Conservation (phyloP, 2,113 vertebrate genomes). For the Beaufortia kweichowensis region DNA sequence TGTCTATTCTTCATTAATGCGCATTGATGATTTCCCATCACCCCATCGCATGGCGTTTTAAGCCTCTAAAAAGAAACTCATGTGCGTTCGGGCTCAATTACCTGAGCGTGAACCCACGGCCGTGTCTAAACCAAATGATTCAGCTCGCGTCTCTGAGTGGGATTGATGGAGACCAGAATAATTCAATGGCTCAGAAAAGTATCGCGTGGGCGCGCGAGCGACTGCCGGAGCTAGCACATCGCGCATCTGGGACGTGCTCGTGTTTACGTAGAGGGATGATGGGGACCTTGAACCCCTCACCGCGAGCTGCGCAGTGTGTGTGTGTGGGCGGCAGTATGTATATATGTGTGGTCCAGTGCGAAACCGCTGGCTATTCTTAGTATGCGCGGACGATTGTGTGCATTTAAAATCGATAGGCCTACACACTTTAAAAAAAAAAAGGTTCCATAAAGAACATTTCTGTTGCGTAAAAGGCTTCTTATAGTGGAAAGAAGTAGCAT, state of each 20-base stretch:
- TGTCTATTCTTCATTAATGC: background rate
- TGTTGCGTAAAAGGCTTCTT: too few relatives aligned
- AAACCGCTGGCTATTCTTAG: slow-evolving; percentile 47
- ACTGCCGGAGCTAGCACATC: slow-evolving; percentile 67
- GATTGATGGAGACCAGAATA: slow-evolving; percentile 64
- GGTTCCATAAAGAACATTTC: too few relatives aligned
- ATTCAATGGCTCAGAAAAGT: slow-evolving; percentile 59
- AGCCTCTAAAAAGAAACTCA: background rate
- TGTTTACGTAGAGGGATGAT: slow-evolving; percentile 65
- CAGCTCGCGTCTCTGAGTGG: slow-evolving; percentile 68
- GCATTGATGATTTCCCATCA: background rate
- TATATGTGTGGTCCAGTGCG: slow-evolving; percentile 6
- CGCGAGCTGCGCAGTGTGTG: slow-evolving; percentile 25
- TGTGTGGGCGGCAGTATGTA: slow-evolving; percentile 56
- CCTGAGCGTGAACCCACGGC: slow-evolving; percentile 23
- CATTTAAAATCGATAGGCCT: slow-evolving; percentile 5
- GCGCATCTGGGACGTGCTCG: slow-evolving; percentile 70
- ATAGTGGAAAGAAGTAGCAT: too few relatives aligned
- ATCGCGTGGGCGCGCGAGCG: slow-evolving; percentile 70
- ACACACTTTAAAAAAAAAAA: too few relatives aligned
- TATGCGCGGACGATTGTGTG: slow-evolving; percentile 18
- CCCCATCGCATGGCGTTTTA: background rate
- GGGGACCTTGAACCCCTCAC: slow-evolving; percentile 57
- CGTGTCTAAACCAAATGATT: slow-evolving; percentile 43
- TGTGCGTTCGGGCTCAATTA: slow-evolving; percentile 12